Evolutionary conservation across 2,888 invertebrate genomes (phyloP), one percentile per base, ranked within the genome.

Genomic region (Salticus scenicus): DNA sequence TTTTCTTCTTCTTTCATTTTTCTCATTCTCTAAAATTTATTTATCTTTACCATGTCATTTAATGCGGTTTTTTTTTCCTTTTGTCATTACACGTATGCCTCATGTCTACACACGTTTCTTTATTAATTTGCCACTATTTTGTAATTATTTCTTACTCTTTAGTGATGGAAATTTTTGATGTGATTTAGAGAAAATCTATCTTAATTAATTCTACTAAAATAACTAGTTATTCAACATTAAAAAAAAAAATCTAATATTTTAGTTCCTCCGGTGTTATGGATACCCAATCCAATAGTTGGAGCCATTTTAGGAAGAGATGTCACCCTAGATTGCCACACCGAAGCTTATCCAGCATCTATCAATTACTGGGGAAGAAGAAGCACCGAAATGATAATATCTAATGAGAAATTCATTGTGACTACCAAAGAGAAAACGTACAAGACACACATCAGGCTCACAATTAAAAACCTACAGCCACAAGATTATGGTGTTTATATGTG

Each of bases 401-500:
- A 77, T 20, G 86, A 83, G 33, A 89, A 87, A 67, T 81, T 88
- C 37, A 78, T 85, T 51, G 82, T 88, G 20, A 79, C 71, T 1
- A 71, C 75, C 20, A 87, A 88, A 75, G 87, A 88, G 27, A 88
- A 86, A 31, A 81, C 81, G 0, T 88, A 88, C 75, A 88, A 88
- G 64, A 79, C 88, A 17, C 88, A 88, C 64, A 85, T 88, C n/a
- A n/a, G 83, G 12, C 78, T 88, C 14, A 86, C 83, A 41, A 88
- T 88, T 33, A 85, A 75, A 41, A 64, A 80, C 30, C 33, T 88
- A 14, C 71, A 88, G 87, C 94, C 94, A 88, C 94, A 93, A 89
- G 97, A 97, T 92, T 96, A 96, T 90, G 97, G 89, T 20, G 88
- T 77, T 24, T 90, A 90, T 85, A 88, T 83, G 76, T 89, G 89